These are phyloP conservation scores for Tokudaia muenninki DNA, from an alignment of 2,797 vertebrate species.

Conservation along the genomic window DNA sequence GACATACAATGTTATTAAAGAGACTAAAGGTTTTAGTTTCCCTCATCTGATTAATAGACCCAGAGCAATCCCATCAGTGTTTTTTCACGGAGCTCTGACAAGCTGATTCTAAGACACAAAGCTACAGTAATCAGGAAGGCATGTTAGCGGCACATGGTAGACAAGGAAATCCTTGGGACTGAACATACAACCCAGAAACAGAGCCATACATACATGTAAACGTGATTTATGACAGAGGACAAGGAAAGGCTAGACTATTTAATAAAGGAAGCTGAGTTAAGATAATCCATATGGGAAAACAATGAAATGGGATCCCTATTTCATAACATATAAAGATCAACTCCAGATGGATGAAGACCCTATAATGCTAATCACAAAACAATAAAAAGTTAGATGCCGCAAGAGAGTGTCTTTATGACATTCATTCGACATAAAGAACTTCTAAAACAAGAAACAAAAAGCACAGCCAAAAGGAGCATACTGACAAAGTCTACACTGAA, in stretches of 20 bases:
- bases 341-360: conserved; percentile 70
- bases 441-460: conserved; percentile 70
- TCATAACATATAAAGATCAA: conserved; percentile 69
- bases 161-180: conserved; percentile 41
- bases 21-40: conserved; percentile 37
- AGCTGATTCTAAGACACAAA: conserved; percentile 64
- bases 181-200: conserved; percentile 33
- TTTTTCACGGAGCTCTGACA: conserved; percentile 67
- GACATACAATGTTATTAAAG: not conserved
- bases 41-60: conserved; percentile 61
- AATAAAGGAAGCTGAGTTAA: conserved; percentile 56
- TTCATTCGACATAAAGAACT: conserved; percentile 49
- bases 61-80: conserved; percentile 69
- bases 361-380: conserved; percentile 56
- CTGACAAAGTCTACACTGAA: conserved; percentile 60
- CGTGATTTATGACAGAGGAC: conserved; percentile 4
- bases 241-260: conserved; percentile 36
- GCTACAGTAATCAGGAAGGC: conserved; percentile 57
- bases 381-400: conserved; percentile 53
- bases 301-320: conserved; percentile 51
- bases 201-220: not conserved
- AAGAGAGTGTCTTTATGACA: conserved; percentile 68
- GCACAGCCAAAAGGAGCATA: conserved; percentile 29
- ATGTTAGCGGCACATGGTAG: conserved; percentile 19
- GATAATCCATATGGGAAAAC: conserved; percentile 52